phyloP scores from a whole-genome alignment of 2,888 invertebrate species.

The Coremacera marginata region DNA sequence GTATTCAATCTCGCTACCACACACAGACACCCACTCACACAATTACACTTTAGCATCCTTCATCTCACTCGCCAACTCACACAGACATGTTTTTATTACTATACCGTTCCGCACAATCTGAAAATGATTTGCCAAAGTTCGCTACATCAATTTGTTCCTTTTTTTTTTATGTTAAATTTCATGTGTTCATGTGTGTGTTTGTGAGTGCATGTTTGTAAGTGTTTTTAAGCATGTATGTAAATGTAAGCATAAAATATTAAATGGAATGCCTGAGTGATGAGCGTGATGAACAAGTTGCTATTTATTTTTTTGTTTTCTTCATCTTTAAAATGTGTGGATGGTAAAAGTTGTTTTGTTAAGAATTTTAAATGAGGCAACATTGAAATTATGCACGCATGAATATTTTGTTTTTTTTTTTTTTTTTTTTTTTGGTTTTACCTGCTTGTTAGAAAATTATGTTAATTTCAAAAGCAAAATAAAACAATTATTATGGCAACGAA shows the following conservation, averaged over 20 bases:
- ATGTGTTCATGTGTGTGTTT: background rate
- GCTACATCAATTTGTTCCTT: background rate
- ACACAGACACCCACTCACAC: background rate
- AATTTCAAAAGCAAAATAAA: no score
- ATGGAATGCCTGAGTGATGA: conserved; percentile 14
- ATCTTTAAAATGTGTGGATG: background rate
- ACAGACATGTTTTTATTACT: conserved; percentile 1
- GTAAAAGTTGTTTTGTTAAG: background rate
- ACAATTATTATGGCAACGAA: no score
- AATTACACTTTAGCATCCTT: background rate
- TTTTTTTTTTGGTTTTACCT: no score
- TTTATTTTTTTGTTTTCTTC: background rate
- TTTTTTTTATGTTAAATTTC: background rate
- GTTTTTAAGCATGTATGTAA: background rate
- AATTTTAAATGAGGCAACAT: background rate
- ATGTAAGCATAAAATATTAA: conserved; percentile 11
- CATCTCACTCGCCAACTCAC: background rate
- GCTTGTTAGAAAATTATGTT: no score
- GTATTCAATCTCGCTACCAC: conserved; percentile 1
- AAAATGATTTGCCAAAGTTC: conserved; percentile 27
- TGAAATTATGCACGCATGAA: no score
- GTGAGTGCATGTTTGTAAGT: background rate
- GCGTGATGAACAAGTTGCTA: conserved; percentile 12
- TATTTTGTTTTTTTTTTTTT: no score
- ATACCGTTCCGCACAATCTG: conserved; percentile 28